These are phyloP conservation scores for Rousettus leschenaultii DNA, from an alignment of 2,113 vertebrate genomes.

Conservation along the genomic window DNA sequence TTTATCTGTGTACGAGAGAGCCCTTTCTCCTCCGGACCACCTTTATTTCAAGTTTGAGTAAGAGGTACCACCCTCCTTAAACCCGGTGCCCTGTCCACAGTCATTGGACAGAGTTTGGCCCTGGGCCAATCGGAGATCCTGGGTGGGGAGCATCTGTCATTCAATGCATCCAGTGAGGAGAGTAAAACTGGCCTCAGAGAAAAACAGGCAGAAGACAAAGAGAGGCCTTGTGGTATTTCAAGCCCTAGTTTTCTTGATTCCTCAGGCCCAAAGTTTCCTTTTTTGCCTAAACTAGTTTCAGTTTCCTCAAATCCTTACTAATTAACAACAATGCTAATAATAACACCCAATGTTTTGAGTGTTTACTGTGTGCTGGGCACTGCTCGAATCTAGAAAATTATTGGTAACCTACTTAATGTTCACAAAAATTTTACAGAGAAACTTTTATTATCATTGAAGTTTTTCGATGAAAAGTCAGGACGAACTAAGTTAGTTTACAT, in stretches of 20 bases:
- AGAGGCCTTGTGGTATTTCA: neutral
- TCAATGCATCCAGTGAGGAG: neutral
- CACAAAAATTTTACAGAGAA: neutral
- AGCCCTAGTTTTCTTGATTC: neutral
- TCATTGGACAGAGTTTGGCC: neutral
- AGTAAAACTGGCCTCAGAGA: neutral
- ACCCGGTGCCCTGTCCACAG: accelerated
- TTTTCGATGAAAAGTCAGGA: neutral
- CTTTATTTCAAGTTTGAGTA: neutral
- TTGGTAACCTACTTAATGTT: neutral
- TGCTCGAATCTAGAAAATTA: neutral
- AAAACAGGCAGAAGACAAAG: neutral
- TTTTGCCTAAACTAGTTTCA: neutral
- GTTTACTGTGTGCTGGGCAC: accelerated
- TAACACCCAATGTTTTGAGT: neutral
- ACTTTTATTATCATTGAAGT: neutral
- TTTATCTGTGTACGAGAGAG: neutral
- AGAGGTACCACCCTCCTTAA: neutral
- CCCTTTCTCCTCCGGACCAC: accelerated
- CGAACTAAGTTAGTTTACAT: too few relatives aligned
- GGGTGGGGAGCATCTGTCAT: neutral
- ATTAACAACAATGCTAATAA: neutral
- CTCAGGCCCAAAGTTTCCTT: accelerated
- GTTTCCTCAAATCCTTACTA: neutral
- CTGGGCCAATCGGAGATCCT: neutral